Percentiles rank a stretch among this genome's conserved stretches.
These are phyloP conservation scores for Peromyscus attwateri DNA, from an alignment of 2,797 vertebrate species.

Conservation along the genomic window DNA sequence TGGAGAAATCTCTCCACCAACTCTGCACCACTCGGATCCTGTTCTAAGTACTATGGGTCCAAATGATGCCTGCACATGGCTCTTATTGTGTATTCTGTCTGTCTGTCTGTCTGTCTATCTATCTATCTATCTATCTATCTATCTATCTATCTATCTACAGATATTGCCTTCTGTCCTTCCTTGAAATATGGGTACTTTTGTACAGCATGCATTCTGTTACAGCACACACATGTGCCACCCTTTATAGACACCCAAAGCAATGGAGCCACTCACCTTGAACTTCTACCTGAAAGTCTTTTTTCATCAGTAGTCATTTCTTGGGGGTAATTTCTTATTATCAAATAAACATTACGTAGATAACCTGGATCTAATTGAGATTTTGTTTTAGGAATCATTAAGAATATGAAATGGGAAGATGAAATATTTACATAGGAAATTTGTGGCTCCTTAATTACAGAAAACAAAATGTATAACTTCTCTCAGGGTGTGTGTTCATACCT, in stretches of 20 bases:
- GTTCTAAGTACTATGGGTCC: background rate
- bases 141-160: background rate
- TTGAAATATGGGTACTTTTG: background rate
- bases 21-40: background rate
- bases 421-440: background rate
- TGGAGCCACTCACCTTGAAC: background rate
- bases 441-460: background rate
- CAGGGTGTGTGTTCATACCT: background rate
- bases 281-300: background rate
- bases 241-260: background rate
- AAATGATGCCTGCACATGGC: background rate
- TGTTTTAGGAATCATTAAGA: background rate
- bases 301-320: background rate
- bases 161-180: background rate
- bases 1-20: background rate
- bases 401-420: background rate
- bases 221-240: background rate
- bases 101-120: background rate
- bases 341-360: constrained; percentile 17
- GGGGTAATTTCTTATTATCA: background rate
- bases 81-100: background rate
- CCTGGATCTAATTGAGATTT: constrained; percentile 12
- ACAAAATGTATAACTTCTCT: background rate
- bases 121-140: background rate
- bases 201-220: background rate